A percentile compares a stretch with the other conserved stretches of the same genome.
Conservation (phyloP, 2,113 vertebrate species). For the Amblyornis subalaris region DNA sequence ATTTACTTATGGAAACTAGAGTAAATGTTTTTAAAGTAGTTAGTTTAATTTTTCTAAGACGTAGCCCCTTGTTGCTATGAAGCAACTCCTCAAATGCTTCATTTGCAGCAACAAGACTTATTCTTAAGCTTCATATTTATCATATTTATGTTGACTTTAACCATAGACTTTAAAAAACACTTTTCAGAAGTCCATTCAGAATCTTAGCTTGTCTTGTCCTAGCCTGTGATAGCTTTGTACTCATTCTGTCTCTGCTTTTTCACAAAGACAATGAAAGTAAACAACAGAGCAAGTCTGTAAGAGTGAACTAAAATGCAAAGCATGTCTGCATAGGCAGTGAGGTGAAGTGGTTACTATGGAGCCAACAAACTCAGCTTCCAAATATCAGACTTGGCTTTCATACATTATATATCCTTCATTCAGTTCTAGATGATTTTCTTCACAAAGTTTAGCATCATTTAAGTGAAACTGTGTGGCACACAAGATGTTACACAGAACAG, state of each 20-base stretch:
- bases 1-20: not conserved
- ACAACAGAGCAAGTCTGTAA: conserved; percentile 41
- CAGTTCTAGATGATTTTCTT: conserved; percentile 5
- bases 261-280: conserved; percentile 21
- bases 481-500: not conserved
- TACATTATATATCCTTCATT: conserved; percentile 4
- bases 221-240: not conserved
- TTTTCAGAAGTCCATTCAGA: not conserved
- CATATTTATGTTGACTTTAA: not conserved
- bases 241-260: conserved; percentile 14
- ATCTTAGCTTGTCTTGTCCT: not conserved
- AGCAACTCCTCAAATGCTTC: not conserved
- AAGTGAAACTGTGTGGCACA: not conserved
- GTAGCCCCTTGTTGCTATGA: not conserved
- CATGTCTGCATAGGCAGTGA: conserved; percentile 69
- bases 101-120: not conserved
- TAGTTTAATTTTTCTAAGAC: not conserved
- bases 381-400: conserved; percentile 69
- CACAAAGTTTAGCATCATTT: not conserved
- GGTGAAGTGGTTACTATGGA: conserved; percentile 80
- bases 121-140: not conserved
- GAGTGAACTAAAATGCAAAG: conserved; percentile 70
- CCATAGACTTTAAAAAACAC: not conserved
- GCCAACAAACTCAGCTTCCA: conserved; percentile 59
- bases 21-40: not conserved